phyloP scores from a whole-genome alignment of 2,797 vertebrate species.

The Crypturellus tataupa region DNA sequence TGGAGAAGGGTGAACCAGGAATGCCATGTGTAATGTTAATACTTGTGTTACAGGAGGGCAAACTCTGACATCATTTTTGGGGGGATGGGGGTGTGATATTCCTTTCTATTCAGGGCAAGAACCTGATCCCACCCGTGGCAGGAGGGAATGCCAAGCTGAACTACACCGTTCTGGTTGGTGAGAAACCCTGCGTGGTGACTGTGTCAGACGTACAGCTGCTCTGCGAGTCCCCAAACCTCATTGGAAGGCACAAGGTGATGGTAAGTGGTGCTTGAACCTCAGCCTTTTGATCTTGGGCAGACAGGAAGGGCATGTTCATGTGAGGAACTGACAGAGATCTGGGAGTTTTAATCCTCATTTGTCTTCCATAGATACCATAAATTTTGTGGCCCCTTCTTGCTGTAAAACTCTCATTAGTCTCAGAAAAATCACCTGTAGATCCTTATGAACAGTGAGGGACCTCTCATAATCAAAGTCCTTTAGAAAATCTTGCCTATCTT shows the following conservation, averaged over 20 bases:
- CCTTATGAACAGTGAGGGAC: background rate
- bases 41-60: background rate
- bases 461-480: background rate
- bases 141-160: conserved; percentile 95
- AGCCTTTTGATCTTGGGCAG: background rate
- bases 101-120: conserved; percentile 87
- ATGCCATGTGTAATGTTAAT: background rate
- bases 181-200: conserved; percentile 92
- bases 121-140: conserved; percentile 92
- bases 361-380: background rate
- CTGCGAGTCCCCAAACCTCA: conserved; percentile 96
- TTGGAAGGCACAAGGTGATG: conserved; percentile 95
- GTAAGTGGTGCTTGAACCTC: conserved; percentile 81
- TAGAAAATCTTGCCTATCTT: background rate
- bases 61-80: background rate
- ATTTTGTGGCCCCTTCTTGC: background rate
- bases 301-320: background rate
- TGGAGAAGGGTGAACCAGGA: background rate
- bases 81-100: background rate
- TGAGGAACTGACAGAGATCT: background rate
- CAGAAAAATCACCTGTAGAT: background rate
- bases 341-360: background rate
- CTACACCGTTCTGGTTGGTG: conserved; percentile 95
- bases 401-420: background rate
- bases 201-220: conserved; percentile 96